These are phyloP conservation scores for Nephila pilipes DNA, from an alignment of 1,140 invertebrate genomes.

Conservation along the genomic window DNA sequence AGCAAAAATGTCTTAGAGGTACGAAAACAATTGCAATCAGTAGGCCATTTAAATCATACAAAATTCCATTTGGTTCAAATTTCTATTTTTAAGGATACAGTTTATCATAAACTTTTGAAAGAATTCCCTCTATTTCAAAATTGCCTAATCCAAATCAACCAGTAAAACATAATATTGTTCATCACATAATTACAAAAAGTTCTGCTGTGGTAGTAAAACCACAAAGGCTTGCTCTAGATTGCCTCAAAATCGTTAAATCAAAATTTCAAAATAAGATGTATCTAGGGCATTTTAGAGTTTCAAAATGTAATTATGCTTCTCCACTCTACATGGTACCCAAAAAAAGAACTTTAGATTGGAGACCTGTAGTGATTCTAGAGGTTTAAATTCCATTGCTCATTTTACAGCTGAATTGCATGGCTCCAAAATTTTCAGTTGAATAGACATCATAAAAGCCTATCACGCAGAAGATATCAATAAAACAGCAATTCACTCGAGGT, in stretches of 20 bases:
- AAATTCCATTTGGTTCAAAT: constrained; percentile 20
- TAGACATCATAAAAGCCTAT: constrained; percentile 60
- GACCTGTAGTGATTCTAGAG: constrained; percentile 64
- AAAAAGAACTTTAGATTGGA: constrained; percentile 65
- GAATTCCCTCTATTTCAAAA: constrained; percentile 73
- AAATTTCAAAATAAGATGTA: constrained; percentile 69
- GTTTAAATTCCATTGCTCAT: constrained; percentile 71
- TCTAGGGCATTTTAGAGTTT: constrained; percentile 75
- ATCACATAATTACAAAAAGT: constrained; percentile 69
- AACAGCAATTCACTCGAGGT: constrained; percentile 54
- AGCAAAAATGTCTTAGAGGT: constrained; percentile 27
- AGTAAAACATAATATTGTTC: constrained; percentile 43
- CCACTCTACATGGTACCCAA: constrained; percentile 79
- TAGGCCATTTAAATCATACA: not conserved
- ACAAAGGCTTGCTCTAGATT: constrained; percentile 13
- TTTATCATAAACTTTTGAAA: constrained; percentile 73
- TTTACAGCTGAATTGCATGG: constrained; percentile 67
- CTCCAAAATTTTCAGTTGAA: not conserved
- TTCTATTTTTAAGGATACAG: not conserved
- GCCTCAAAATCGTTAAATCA: constrained; percentile 44
- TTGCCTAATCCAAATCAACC: constrained; percentile 76
- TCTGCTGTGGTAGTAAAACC: constrained; percentile 6
- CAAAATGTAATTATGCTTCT: constrained; percentile 77
- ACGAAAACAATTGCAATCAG: constrained; percentile 19
- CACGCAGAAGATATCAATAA: constrained; percentile 65